Evolutionary conservation across 2,888 invertebrate species (phyloP), one percentile per base, ranked within the genome.

Genomic region (Hydrotaea cyrtoneurina): DNA sequence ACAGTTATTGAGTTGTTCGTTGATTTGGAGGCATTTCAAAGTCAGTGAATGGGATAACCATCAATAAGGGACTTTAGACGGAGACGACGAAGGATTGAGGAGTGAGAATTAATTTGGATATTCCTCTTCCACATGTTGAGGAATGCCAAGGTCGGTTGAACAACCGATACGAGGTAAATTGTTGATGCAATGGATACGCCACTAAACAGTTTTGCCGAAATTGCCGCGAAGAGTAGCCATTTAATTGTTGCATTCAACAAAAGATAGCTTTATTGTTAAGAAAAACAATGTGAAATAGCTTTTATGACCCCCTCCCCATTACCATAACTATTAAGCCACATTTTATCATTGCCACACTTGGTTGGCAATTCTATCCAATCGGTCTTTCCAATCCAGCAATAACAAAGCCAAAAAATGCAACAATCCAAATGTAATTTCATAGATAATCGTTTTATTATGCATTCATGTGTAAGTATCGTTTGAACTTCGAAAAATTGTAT

Each of bases 361-460:
- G 62, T 64, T 82, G 57, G 39, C 72, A 72, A 31, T 7, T 31
- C 31, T 31, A 57, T 64, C 57, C 17, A n/a, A 39, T 75, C 21
- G 10, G 11, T n/a, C 2, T 19, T 55, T 59, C 26, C 26, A 4
- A 76, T 76, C 26, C 17, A 31, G 31, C 59, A 13, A 8, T 43
- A n/a, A n/a, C n/a, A n/a, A n/a, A n/a, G n/a, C 43, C 15, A 23
- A 4, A 26, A 43, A 59, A 46, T 71, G 80, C 80, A 75, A 78
- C 78, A 78, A 55, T 77, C 21, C 77, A 69, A 57, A 72, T 64
- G 80, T 77, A 76, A 85, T 82, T 73, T 39, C 82, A 46, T 26
- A 62, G 73, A 82, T 82, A 82, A 85, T 80, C 82, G 79, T 82
- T 85, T 85, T 85, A 85, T 85, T 85, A 85, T 82, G 85, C 79